Evolutionary conservation across 2,113 vertebrate species (phyloP).

Genomic region (Pachycephala philippinensis): DNA sequence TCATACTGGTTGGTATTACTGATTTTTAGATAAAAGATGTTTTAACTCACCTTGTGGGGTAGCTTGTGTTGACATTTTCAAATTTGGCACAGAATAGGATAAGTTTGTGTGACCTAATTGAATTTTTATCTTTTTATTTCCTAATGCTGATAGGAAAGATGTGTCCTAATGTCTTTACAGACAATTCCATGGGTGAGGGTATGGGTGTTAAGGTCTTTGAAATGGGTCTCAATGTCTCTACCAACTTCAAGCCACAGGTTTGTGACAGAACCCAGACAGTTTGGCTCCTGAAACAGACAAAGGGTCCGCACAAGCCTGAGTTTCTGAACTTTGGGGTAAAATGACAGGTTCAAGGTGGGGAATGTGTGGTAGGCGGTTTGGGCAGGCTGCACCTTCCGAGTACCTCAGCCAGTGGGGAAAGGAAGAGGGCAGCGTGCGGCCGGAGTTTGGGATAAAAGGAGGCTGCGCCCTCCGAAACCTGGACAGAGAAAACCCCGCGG

Average conservation of each 20-base stretch:
- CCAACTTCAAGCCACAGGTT: neutral
- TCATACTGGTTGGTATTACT: neutral
- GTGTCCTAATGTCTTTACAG: neutral
- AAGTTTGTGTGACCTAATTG: neutral
- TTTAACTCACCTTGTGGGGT: neutral
- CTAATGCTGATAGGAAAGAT: neutral
- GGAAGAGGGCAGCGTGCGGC: rapidly evolving
- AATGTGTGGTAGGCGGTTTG: rapidly evolving
- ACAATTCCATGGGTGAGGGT: neutral
- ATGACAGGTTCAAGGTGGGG: neutral
- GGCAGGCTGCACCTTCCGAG: neutral
- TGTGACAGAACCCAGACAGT: neutral
- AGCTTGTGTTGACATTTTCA: neutral
- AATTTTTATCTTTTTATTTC: neutral
- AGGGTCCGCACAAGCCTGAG: neutral
- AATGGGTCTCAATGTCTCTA: neutral
- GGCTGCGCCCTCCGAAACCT: rapidly evolving
- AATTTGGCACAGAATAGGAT: neutral
- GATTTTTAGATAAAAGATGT: neutral
- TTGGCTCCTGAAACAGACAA: neutral
- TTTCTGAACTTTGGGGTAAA: neutral
- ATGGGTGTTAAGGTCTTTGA: neutral
- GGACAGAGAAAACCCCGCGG: rapidly evolving
- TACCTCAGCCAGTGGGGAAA: neutral
- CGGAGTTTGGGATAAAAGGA: neutral